Evolutionary conservation across 2,797 vertebrate genomes (phyloP), one percentile per base, ranked within the genome.

Genomic region (Pitangus sulphuratus): DNA sequence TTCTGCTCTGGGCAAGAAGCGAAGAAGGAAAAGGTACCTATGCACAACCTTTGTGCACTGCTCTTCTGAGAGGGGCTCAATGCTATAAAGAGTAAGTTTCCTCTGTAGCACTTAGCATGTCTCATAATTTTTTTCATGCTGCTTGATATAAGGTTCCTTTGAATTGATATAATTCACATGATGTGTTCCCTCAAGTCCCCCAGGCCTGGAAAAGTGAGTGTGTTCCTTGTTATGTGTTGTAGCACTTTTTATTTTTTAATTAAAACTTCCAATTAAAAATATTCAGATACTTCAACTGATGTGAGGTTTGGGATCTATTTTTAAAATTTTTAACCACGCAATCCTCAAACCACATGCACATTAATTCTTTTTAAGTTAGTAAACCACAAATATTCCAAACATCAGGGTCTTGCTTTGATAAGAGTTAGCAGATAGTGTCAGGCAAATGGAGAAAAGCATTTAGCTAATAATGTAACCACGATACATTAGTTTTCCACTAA

Each of bases 201-300:
- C 48, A 62, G 42, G 87, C 44, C 42, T 51, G 51, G 56, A 91
- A 83, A 82, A 88, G n/a, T 53, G 65, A 53, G 42, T 40, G 39
- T 78, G 45, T 78, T 86, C 37, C 33, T 84, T 77, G 80, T 93
- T 85, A 86, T 1, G 33, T 89, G 62, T 76, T 92, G 69, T 81
- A 89, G 72, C 53, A 64, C 84, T 37, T 75, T 64, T 78, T 62
- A 53, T 90, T 95, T 93, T 88, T 62, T 89, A 93, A 85, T 84
- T 89, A 68, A 76, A 90, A 91, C 28, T 42, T 91, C 69, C 75
- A 68, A 96, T 89, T 96, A 95, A 91, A 97, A 95, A 77, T 86
- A 88, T 56, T 88, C 78, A 82, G 45, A 84, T 8, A 61, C 16
- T n/a, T 76, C 47, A 21, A 78, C 1, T 53, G 53, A 71, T 84